These are phyloP conservation scores for Morinoia aosen DNA, from an alignment of 2,888 invertebrate species.

Conservation along the genomic window DNA sequence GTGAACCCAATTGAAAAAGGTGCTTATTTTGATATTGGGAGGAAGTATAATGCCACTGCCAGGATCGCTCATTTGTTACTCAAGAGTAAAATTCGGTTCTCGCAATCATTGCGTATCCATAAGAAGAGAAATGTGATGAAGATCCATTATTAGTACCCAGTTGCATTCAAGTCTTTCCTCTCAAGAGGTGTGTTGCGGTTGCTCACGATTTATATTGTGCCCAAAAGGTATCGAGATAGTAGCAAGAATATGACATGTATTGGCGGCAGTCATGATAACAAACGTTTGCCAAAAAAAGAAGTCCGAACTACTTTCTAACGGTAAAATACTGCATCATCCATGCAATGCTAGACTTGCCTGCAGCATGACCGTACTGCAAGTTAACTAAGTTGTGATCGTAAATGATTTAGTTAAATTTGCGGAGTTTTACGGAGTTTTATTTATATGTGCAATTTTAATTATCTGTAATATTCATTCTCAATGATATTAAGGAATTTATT, in stretches of 20 bases:
- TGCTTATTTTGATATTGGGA: neutral
- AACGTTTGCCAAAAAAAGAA: neutral
- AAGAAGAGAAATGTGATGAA: too few species aligned
- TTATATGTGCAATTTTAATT: neutral
- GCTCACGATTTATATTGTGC: neutral
- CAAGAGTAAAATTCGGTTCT: neutral
- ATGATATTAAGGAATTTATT: too few species aligned
- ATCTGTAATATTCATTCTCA: too few species aligned
- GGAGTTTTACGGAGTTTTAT: neutral
- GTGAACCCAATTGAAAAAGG: neutral
- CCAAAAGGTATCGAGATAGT: neutral
- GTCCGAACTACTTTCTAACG: neutral
- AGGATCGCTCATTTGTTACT: neutral
- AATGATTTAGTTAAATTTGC: neutral
- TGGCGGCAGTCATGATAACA: neutral
- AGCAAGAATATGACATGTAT: neutral
- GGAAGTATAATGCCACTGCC: neutral
- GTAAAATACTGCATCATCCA: too few species aligned
- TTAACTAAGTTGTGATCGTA: neutral
- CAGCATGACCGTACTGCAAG: neutral
- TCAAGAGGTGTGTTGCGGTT: neutral
- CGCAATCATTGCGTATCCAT: neutral
- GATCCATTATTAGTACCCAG: neutral
- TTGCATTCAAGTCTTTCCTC: neutral
- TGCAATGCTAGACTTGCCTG: too few species aligned